Evolutionary conservation across 1,140 invertebrate genomes (phyloP), one percentile per base, ranked within the genome.

Genomic region (Drosophila eugracilis): DNA sequence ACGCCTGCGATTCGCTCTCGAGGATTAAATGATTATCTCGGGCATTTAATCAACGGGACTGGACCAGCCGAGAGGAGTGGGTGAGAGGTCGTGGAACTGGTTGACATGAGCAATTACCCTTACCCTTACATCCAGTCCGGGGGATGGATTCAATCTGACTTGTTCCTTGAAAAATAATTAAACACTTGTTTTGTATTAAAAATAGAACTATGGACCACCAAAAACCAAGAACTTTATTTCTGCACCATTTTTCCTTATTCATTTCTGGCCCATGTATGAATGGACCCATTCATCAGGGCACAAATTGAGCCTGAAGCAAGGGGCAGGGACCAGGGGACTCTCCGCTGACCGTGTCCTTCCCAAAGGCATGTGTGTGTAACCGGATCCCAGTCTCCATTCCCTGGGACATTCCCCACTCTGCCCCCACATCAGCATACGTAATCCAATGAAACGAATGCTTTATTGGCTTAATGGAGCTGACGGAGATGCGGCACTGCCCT

Each of bases 371-470:
- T 71, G 44, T 59, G 41, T 81, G 83, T 81, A 88, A 86, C 74
- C 77, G 83, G 83, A 86, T 60, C 72, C 44, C n/a, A n/a, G n/a
- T n/a, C n/a, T n/a, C 37, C 42, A 24, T 14, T n/a, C n/a, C n/a
- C n/a, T n/a, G n/a, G 4, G 42, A 45, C 10, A 26, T 14, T 5
- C 19, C 10, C 21, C 50, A 6, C 39, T 2, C 49, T n/a, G 3
- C n/a, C 34, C 44, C 21, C 54, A 70, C 81, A 86, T 86, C 81
- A 80, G 81, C 81, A 86, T 85, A 85, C 74, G 81, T 86, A 86
- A 86, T 86, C 81, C 83, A 86, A 86, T 86, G 83, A 88, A 86
- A 86, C 83, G 81, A 88, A 88, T 86, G 81, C 83, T 86, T 86
- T 86, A 86, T 86, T 88, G 83, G 81, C 81, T 66, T 88, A 86